phyloP scores from a whole-genome alignment of 2,113 vertebrate genomes.

The Petroica traversi region DNA sequence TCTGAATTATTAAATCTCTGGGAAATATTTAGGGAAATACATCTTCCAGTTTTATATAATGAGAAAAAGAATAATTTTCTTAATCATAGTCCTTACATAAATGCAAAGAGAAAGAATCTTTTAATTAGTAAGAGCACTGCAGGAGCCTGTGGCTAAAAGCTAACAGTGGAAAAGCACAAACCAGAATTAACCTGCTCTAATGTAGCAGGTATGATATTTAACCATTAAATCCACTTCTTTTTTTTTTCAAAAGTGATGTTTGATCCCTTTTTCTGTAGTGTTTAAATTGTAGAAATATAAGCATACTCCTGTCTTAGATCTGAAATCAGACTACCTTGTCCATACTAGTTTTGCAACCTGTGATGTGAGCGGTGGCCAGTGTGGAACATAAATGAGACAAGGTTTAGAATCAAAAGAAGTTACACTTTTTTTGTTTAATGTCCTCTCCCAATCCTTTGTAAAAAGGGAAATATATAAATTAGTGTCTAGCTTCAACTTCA shows the following conservation, averaged over 20 bases:
- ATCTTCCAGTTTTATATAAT: not conserved
- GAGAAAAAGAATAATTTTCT: not conserved
- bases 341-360: not conserved
- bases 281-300: not conserved
- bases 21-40: not conserved
- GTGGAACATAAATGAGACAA: not conserved
- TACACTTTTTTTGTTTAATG: not conserved
- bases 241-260: not conserved
- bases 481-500: not conserved
- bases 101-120: not conserved
- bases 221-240: not conserved
- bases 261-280: not conserved
- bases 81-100: not conserved
- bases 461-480: not conserved
- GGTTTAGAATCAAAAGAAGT: not conserved
- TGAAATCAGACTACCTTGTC: not conserved
- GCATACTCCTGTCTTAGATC: not conserved
- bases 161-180: not conserved
- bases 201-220: not conserved
- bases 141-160: not conserved
- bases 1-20: not conserved
- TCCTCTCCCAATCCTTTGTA: not conserved
- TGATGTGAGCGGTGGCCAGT: not conserved
- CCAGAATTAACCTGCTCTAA: not conserved
- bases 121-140: not conserved